These are phyloP conservation scores for Spodoptera litura DNA, from an alignment of 1,140 invertebrate genomes.

Conservation along the genomic window DNA sequence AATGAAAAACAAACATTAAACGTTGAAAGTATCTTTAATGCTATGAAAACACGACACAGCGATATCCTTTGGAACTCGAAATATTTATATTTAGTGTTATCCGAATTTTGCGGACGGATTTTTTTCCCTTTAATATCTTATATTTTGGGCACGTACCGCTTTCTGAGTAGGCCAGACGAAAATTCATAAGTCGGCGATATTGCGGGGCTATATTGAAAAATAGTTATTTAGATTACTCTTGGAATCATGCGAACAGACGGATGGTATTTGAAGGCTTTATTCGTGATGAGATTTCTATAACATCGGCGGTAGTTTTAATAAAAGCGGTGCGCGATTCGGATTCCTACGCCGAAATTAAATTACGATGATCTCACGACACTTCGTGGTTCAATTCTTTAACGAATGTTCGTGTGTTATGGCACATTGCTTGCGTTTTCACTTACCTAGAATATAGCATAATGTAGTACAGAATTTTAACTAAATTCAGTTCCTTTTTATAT, in stretches of 20 bases:
- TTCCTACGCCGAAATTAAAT: slow-evolving; percentile 1
- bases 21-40: neutral
- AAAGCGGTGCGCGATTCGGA: slow-evolving; percentile 8
- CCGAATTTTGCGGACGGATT: slow-evolving; percentile 47
- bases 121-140: slow-evolving; percentile 50
- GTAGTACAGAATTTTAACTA: too few species aligned
- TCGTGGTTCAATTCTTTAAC: neutral
- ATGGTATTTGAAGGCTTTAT: slow-evolving; percentile 36
- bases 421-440: too few species aligned
- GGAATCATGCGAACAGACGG: slow-evolving; percentile 42
- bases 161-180: slow-evolving; percentile 52
- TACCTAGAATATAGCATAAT: too few species aligned
- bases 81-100: slow-evolving; percentile 58
- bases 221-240: slow-evolving; percentile 63
- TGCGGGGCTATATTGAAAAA: slow-evolving; percentile 61
- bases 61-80: slow-evolving; percentile 49
- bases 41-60: slow-evolving; percentile 12
- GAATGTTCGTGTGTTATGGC: neutral
- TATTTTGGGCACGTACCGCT: slow-evolving; percentile 59
- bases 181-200: slow-evolving; percentile 60
- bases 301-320: slow-evolving; percentile 30
- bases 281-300: slow-evolving; percentile 28
- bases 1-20: too few species aligned
- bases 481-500: too few species aligned
- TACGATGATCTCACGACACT: neutral